Evolutionary conservation across 2,113 vertebrate species (phyloP).

Genomic region (Saguinus imperator): DNA sequence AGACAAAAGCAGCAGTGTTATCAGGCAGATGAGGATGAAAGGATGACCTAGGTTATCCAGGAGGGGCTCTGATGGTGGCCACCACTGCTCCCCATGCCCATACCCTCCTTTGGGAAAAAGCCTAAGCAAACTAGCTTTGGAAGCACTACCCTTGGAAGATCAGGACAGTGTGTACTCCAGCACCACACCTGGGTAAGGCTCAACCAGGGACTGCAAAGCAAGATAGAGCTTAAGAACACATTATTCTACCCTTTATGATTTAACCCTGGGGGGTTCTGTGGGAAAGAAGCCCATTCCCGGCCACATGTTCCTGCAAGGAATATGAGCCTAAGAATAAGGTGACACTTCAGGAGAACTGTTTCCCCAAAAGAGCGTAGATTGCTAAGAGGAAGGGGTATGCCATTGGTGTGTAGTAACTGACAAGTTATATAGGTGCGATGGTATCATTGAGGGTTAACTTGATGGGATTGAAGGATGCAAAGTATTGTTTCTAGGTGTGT

Average conservation of each 20-base stretch:
- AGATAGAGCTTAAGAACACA: not conserved
- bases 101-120: not conserved
- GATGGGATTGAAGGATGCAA: too few species aligned
- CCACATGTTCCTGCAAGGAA: too few species aligned
- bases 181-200: not conserved
- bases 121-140: not conserved
- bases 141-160: not conserved
- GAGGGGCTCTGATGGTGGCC: not conserved
- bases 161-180: not conserved
- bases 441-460: too few species aligned
- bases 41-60: not conserved
- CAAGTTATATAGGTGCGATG: not conserved
- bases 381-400: not conserved
- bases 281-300: not conserved
- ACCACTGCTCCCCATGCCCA: not conserved
- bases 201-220: not conserved
- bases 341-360: not conserved
- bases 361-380: too few species aligned
- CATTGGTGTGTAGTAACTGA: not conserved
- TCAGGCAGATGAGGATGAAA: not conserved
- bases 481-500: too few species aligned
- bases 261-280: accelerated
- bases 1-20: not conserved
- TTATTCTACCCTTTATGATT: not conserved
- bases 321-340: not conserved